Percentiles rank a stretch among this genome's conserved stretches.
Conservation (phyloP, 2,888 invertebrate species). For the Troilus luridus region DNA sequence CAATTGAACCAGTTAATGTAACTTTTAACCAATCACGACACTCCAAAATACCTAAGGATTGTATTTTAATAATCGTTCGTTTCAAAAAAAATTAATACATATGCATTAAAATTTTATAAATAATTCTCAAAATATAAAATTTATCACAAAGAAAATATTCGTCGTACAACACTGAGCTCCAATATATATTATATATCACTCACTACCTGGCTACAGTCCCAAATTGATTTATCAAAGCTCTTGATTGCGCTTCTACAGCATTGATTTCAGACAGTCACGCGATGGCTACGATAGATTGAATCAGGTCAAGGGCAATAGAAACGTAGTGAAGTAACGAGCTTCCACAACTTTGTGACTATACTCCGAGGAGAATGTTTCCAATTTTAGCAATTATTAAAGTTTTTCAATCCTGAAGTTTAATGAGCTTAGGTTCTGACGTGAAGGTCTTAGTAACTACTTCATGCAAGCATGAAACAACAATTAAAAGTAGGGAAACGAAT, state of each 20-base stretch:
- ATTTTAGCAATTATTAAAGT: slow-evolving; percentile 35
- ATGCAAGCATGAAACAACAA: neutral
- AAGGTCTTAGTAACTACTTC: neutral
- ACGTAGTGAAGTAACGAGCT: neutral
- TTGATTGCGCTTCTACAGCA: slow-evolving; percentile 28
- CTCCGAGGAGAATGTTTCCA: neutral
- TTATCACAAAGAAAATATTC: neutral
- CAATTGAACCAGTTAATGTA: no score
- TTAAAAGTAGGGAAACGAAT: neutral
- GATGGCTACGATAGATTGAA: neutral
- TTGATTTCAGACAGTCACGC: neutral
- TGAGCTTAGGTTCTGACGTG: neutral
- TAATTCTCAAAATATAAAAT: no score
- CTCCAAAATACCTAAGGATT: no score
- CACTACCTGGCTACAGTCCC: neutral
- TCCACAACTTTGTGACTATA: neutral
- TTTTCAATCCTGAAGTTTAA: slow-evolving; percentile 18
- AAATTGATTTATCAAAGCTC: slow-evolving; percentile 24
- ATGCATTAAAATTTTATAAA: no score
- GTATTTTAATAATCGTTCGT: no score
- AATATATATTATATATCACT: neutral
- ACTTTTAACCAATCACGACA: no score
- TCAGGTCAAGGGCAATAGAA: neutral
- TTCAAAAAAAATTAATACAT: no score
- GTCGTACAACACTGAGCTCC: neutral